Evolutionary conservation across 1,140 invertebrate genomes (phyloP), one percentile per base, ranked within the genome.

Genomic region (Cyclina sinensis): DNA sequence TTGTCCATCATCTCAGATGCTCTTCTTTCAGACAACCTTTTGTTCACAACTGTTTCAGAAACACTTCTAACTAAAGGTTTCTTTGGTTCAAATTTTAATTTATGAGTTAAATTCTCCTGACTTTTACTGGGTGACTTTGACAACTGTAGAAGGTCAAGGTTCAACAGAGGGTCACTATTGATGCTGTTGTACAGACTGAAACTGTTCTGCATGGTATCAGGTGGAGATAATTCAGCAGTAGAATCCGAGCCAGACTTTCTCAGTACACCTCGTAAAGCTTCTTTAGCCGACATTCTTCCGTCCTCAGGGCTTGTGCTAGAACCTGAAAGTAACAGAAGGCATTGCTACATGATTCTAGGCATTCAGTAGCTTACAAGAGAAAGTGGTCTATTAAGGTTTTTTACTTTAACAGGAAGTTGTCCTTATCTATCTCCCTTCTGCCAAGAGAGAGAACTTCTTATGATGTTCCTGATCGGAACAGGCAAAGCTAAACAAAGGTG

Each of bases 161-260:
- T 93, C 27, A 89, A 39, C 14, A 93, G 57, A n/a, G 92, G 93
- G 59, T 92, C 92, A 90, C 80, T 90, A 57, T 91, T 91, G 1
- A 87, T 30, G 37, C 85, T 91, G 51, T 91, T 88, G 86, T 92
- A 92, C 32, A 93, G 91, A 88, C 91, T 93, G 68, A 91, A 93
- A 57, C 18, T 16, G 35, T 57, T 74, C 32, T 65, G 27, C 48
- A 48, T 35, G 35, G 30, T 18, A 37, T 78, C 65, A 4, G 79
- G 68, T 0, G 86, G 32, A 27, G 84, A 80, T 14, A 73, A 74
- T 14, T 83, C 57, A 9, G 59, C 1, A 16, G 91, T 59, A 0
- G 92, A 92, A 9, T 91, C 90, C 4, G 88, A 90, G 1, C 91
- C 91, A 74, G 92, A 93, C 73, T 91, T 92, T 46, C 87, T 86